Conservation (phyloP, 2,797 vertebrate genomes). For the Pristis pectinata region DNA sequence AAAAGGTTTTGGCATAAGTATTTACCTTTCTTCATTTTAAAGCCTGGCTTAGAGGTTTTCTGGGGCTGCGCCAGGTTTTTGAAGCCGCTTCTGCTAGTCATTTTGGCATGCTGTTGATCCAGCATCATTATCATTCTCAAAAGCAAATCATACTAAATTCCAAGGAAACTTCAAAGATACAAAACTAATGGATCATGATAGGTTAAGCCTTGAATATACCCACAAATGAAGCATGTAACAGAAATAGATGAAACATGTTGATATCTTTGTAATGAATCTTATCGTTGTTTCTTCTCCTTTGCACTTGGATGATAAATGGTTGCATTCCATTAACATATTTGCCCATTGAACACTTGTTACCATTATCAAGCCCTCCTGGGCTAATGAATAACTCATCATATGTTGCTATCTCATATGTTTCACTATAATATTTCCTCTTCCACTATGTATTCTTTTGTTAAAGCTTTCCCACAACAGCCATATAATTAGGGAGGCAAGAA, state of each 20-base stretch:
- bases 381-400: not conserved
- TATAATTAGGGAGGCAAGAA: not conserved
- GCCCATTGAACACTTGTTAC: not conserved
- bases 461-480: not conserved
- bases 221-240: not conserved
- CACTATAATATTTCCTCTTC: not conserved
- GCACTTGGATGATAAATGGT: not conserved
- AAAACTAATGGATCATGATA: not conserved
- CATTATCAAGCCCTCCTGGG: not conserved
- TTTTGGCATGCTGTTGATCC: not conserved
- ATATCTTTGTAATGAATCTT: not conserved
- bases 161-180: not conserved
- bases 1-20: not conserved
- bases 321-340: not conserved
- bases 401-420: not conserved
- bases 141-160: not conserved
- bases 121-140: not conserved
- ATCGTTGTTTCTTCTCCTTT: not conserved
- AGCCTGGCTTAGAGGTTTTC: not conserved
- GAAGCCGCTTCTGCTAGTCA: not conserved
- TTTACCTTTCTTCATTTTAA: not conserved
- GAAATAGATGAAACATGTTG: not conserved
- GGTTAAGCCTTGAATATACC: not conserved
- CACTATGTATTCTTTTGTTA: not conserved
- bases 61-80: not conserved